These are phyloP conservation scores for Stylophora pistillata DNA, from an alignment of 64 coral and sea anemone genomes.

Conservation along the genomic window DNA sequence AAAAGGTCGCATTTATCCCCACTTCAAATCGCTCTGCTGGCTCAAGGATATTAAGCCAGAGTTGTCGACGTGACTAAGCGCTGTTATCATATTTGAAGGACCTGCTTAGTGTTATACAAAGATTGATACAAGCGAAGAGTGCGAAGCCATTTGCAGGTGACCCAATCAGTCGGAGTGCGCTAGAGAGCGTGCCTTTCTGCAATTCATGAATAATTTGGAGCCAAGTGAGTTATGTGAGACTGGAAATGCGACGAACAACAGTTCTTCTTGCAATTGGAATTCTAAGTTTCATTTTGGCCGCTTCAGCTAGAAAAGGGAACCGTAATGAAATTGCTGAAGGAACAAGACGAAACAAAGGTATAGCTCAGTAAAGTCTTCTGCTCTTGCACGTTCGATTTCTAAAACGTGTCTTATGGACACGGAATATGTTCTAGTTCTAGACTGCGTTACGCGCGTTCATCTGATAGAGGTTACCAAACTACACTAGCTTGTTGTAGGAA, in stretches of 20 bases:
- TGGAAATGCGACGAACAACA: background rate
- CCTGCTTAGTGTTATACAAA: background rate
- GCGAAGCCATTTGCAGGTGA: constrained; percentile 16
- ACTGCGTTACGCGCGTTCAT: background rate
- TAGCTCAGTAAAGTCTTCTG: background rate
- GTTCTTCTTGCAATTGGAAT: background rate
- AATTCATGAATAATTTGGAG: background rate
- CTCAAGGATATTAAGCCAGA: background rate
- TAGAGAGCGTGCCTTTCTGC: background rate
- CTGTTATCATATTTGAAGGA: background rate
- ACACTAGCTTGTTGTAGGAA: background rate
- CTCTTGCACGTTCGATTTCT: constrained; percentile 1
- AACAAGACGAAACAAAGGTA: background rate
- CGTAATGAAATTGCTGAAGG: background rate
- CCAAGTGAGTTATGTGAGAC: constrained; percentile 20
- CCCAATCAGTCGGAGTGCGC: background rate
- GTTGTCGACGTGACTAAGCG: constrained; percentile 1
- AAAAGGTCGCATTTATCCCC: constrained; percentile 25
- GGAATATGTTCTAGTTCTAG: background rate
- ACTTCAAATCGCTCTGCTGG: background rate
- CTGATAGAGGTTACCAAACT: background rate
- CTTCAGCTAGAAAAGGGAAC: background rate
- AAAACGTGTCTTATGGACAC: background rate
- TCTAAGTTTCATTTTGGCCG: background rate
- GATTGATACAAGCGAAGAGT: background rate